Evolutionary conservation across 2,113 vertebrate species (phyloP).

Genomic region (Panthera leo): DNA sequence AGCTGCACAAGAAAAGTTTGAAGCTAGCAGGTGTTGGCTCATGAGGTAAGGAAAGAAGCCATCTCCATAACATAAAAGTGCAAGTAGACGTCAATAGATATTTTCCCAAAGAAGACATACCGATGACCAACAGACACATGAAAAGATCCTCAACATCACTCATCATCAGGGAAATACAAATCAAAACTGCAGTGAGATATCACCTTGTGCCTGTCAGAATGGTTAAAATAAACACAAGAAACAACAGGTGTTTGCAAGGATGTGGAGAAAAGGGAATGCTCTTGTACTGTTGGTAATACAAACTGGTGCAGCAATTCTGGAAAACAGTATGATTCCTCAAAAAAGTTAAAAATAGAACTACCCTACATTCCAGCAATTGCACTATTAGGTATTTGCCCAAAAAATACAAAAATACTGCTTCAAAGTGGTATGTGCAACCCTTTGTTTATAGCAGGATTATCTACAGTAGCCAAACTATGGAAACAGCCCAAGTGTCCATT

Average conservation of each 20-base stretch:
- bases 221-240: not conserved
- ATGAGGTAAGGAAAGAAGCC: not conserved
- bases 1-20: not conserved
- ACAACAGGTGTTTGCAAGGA: not conserved
- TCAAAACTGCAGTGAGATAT: not conserved
- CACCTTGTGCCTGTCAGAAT: not conserved
- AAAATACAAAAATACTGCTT: not conserved
- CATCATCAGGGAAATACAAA: not conserved
- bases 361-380: not conserved
- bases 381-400: not conserved
- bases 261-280: not conserved
- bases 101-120: not conserved
- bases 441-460: not conserved
- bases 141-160: not conserved
- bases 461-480: not conserved
- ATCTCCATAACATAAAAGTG: not conserved
- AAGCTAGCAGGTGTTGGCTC: not conserved
- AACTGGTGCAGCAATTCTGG: not conserved
- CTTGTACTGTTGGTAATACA: not conserved
- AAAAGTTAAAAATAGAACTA: not conserved
- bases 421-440: not conserved
- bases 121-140: not conserved
- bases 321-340: not conserved
- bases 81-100: not conserved
- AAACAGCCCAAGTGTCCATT: not conserved